Base-by-base conservation (phyloP, 2,888 invertebrate species). In the Brachypterus glaber region DNA sequence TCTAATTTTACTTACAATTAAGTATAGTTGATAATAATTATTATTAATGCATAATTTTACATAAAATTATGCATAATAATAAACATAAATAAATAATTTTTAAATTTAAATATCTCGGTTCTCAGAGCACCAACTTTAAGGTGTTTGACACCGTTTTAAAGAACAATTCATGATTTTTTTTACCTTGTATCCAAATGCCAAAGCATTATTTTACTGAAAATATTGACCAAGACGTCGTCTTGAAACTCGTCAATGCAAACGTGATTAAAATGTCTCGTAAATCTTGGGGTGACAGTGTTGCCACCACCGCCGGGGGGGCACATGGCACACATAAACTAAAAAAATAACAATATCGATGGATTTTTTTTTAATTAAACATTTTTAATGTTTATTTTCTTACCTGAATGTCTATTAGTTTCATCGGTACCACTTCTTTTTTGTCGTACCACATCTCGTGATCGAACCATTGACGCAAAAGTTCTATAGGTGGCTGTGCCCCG, bases 101-200 rank as follows among this genome's bases (percentile, higher is more conserved):
- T n/a, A n/a, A n/a, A n/a, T n/a, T n/a, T n/a, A n/a, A n/a, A n/a
- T n/a, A n/a, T n/a, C n/a, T n/a, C n/a, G n/a, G n/a, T n/a, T n/a
- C n/a, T n/a, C n/a, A n/a, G n/a, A n/a, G n/a, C n/a, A n/a, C n/a
- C n/a, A n/a, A n/a, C n/a, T n/a, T n/a, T n/a, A n/a, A n/a, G n/a
- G n/a, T n/a, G n/a, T n/a, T n/a, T n/a, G n/a, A n/a, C n/a, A n/a
- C n/a, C n/a, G n/a, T n/a, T n/a, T n/a, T n/a, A n/a, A 16, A 12
- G 12, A 26, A 21, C 9, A 33, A 33, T 25, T 18, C 21, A 9
- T 11, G n/a, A 11, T 2, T 12, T 40, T 9, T 11, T 17, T n/a
- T 55, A 79, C 91, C 85, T 82, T n/a, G 89, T 86, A 56, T 91
- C 90, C 54, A 95, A 77, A 72, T 96, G 95, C 95, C 95, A 95